Percentiles rank a stretch among this genome's conserved stretches.
Evolutionary conservation across 2,797 vertebrate species (phyloP).

Genomic region (Hydrolagus colliei): DNA sequence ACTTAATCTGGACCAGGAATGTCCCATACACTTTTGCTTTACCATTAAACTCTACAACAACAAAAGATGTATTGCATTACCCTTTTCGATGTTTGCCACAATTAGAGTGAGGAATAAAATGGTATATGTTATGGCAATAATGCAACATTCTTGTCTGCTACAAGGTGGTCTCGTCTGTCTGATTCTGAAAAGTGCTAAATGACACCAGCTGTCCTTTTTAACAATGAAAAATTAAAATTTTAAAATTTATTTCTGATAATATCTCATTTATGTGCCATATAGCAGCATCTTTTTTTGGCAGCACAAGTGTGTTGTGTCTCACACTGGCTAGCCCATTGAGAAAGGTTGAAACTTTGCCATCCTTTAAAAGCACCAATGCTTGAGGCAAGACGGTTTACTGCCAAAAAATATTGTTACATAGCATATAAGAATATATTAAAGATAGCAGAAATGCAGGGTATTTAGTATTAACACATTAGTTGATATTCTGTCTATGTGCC

Average conservation of each 20-base stretch:
- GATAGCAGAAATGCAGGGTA: not conserved
- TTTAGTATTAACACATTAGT: not conserved
- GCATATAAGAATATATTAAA: not conserved
- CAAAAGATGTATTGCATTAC: not conserved
- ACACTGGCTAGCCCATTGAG: conserved; percentile 21
- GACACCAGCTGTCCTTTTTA: conserved; percentile 22
- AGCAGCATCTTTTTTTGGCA: conserved; percentile 13
- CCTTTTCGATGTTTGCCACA: not conserved
- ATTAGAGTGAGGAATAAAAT: not conserved
- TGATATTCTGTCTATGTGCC: not conserved
- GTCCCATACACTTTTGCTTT: too few species aligned
- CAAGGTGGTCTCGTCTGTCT: conserved; percentile 21
- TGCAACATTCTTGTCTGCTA: not conserved
- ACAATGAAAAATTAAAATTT: conserved; percentile 30
- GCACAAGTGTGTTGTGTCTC: not conserved
- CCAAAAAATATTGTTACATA: not conserved
- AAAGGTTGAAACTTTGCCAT: conserved; percentile 11
- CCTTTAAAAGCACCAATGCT: not conserved
- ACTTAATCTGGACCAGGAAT: too few species aligned
- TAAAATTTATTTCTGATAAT: conserved; percentile 17
- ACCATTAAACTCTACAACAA: too few species aligned
- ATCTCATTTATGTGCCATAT: conserved; percentile 8
- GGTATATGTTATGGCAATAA: conserved; percentile 3
- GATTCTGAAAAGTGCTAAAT: conserved; percentile 29
- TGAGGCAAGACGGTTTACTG: not conserved